Evolutionary conservation across 2,113 vertebrate species (phyloP).

Genomic region (Anguilla japonica): DNA sequence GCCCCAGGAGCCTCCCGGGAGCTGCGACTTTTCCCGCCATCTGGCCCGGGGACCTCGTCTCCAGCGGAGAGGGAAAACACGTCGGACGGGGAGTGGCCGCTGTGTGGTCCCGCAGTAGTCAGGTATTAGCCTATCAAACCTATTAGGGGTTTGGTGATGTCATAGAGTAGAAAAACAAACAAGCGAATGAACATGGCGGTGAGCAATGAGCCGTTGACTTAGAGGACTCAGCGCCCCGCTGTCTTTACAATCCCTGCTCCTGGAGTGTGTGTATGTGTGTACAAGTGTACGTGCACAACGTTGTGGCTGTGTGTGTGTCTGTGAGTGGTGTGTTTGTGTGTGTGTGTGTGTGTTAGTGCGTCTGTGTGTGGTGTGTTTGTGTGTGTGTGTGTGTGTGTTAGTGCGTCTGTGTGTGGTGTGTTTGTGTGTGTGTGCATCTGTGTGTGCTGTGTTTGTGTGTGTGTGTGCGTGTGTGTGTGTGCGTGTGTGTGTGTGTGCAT

Average conservation of each 20-base stretch:
- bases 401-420: background rate
- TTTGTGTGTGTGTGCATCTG: background rate
- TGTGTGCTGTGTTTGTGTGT: background rate
- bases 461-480: background rate
- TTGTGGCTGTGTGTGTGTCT: background rate
- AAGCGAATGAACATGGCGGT: background rate
- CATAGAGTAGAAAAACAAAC: background rate
- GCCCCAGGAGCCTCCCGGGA: background rate
- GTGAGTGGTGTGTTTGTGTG: background rate
- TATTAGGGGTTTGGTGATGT: background rate
- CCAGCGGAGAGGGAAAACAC: background rate
- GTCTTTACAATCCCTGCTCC: background rate
- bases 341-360: background rate
- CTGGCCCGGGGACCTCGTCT: background rate
- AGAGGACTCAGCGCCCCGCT: background rate
- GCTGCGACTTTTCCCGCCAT: slow-evolving; percentile 16
- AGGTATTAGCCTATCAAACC: background rate
- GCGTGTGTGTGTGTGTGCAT: background rate
- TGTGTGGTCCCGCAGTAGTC: slow-evolving; percentile 8
- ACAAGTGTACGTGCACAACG: background rate
- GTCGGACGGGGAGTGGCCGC: background rate
- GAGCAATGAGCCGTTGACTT: background rate
- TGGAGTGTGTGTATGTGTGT: background rate
- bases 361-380: background rate
- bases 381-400: too few species aligned